phyloP scores from a whole-genome alignment of 1,140 invertebrate genomes.

The Euura saliciscinereae region DNA sequence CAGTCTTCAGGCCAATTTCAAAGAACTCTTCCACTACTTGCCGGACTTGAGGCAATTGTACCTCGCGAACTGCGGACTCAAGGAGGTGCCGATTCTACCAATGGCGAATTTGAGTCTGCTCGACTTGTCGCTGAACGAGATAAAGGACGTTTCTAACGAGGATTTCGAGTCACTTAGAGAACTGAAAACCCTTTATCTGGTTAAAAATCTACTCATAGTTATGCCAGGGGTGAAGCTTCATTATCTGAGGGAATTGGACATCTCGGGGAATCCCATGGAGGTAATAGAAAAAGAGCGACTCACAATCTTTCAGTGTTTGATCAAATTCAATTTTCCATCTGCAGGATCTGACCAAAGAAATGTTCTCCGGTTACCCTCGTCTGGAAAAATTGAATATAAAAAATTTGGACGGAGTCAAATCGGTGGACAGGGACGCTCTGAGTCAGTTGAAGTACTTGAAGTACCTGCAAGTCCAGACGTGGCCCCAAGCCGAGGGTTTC shows the following conservation, averaged over 20 bases:
- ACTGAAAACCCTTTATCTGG: conserved; percentile 70
- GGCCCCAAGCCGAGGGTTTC: conserved; percentile 68
- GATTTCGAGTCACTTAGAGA: conserved; percentile 68
- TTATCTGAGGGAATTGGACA: conserved; percentile 66
- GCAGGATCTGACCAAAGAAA: conserved; percentile 64
- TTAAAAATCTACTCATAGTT: conserved; percentile 69
- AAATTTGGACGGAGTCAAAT: conserved; percentile 51
- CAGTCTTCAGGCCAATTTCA: conserved; percentile 83
- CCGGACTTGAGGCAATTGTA: conserved; percentile 79
- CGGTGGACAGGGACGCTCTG: conserved; percentile 70
- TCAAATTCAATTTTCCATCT: conserved; percentile 62
- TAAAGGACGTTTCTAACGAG: conserved; percentile 66
- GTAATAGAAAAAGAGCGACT: conserved; percentile 41
- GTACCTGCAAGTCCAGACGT: conserved; percentile 68
- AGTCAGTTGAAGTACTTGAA: conserved; percentile 66
- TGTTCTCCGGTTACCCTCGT: conserved; percentile 54
- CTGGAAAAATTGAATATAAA: conserved; percentile 57
- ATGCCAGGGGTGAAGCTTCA: conserved; percentile 67
- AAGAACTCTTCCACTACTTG: conserved; percentile 87
- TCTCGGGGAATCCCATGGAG: conserved; percentile 71
- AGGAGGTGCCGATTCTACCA: conserved; percentile 73
- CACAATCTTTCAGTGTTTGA: conserved; percentile 59
- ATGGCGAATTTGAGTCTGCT: conserved; percentile 74
- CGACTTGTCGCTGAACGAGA: conserved; percentile 77
- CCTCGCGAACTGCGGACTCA: conserved; percentile 76